These are phyloP conservation scores for Eugnorisma glareosa DNA, from an alignment of 2,888 invertebrate species.

Conservation along the genomic window DNA sequence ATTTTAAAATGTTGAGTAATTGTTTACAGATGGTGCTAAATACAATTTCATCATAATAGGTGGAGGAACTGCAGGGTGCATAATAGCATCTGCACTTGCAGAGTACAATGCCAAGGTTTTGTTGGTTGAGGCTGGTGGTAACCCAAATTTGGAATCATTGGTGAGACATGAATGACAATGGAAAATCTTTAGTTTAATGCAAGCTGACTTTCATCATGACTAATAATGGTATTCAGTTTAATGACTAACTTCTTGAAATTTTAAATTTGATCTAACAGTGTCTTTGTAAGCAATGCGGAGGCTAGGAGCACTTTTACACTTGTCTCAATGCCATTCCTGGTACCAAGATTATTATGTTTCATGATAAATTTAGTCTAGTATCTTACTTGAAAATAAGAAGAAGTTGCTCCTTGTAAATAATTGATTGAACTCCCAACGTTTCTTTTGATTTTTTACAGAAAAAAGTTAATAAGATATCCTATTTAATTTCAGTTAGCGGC, in stretches of 20 bases:
- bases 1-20: background rate
- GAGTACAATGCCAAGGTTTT: conserved; percentile 59
- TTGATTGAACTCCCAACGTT: background rate
- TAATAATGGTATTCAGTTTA: background rate
- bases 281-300: background rate
- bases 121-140: conserved; percentile 70
- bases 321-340: background rate
- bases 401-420: background rate
- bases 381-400: background rate
- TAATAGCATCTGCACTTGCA: conserved; percentile 67
- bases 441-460: background rate
- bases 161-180: conserved; percentile 54
- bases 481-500: conserved; percentile 50
- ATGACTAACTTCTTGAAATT: background rate
- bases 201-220: background rate
- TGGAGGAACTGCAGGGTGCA: conserved; percentile 67
- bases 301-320: background rate
- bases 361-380: background rate
- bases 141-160: conserved; percentile 65
- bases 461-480: background rate
- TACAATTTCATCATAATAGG: conserved; percentile 69
- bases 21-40: conserved; percentile 48
- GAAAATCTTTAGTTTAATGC: background rate
- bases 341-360: background rate
- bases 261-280: background rate